Conservation (phyloP, 2,797 vertebrate genomes). For the Paedocypris micromegethes region DNA sequence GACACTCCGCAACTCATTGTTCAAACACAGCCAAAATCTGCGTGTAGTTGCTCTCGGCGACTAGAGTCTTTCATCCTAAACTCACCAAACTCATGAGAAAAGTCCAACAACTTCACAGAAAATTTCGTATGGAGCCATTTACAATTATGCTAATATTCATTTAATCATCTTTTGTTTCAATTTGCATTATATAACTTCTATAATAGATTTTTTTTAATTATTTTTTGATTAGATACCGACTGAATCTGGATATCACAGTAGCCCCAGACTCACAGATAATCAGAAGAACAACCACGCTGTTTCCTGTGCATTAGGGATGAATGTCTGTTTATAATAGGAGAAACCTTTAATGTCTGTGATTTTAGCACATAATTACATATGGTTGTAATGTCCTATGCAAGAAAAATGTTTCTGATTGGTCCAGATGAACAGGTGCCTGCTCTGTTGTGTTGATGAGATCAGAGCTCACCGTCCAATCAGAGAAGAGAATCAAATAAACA, state of each 20-base stretch:
- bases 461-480: constrained; percentile 43
- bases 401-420: constrained; percentile 41
- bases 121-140: background rate
- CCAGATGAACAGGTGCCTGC: constrained; percentile 35
- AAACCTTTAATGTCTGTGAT: constrained; percentile 46
- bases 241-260: no score
- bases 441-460: constrained; percentile 38
- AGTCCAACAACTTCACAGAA: constrained; percentile 9
- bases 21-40: constrained; percentile 7
- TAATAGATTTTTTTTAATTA: no score
- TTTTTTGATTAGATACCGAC: no score
- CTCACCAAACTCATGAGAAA: constrained; percentile 1
- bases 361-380: constrained; percentile 41
- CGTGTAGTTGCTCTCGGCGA: no score
- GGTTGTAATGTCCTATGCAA: constrained; percentile 48
- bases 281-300: constrained; percentile 10
- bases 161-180: no score
- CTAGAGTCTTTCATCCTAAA: background rate
- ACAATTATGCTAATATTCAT: background rate
- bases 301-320: constrained; percentile 45
- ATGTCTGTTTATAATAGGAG: constrained; percentile 50
- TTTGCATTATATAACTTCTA: no score
- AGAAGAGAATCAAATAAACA: constrained; percentile 38
- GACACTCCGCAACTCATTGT: background rate
- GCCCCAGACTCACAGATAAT: background rate